These are phyloP conservation scores for Prunella strophiata DNA, from an alignment of 2,797 vertebrate genomes.

Conservation along the genomic window DNA sequence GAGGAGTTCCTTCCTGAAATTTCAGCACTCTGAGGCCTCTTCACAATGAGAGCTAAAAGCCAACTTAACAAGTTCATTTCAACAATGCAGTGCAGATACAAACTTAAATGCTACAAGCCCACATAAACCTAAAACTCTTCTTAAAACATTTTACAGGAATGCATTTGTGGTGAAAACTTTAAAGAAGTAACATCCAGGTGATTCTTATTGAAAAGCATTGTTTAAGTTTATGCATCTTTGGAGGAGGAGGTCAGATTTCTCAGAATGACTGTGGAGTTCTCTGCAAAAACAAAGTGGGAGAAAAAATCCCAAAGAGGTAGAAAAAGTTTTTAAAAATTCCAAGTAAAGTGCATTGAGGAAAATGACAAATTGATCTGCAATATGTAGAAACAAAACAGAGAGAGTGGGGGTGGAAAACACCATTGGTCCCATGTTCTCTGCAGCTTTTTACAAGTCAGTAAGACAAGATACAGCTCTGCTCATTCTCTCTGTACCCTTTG, in stretches of 20 bases:
- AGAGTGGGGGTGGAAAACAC: neutral
- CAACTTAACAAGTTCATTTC: neutral
- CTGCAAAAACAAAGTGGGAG: neutral
- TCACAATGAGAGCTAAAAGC: neutral
- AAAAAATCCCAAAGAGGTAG: rapidly evolving
- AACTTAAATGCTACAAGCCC: neutral
- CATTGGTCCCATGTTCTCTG: rapidly evolving
- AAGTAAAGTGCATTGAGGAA: neutral
- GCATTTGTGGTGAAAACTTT: neutral
- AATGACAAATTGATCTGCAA: neutral
- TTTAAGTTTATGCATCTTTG: neutral
- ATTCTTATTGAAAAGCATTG: neutral
- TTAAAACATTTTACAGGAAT: neutral
- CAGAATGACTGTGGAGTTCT: neutral
- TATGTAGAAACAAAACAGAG: neutral
- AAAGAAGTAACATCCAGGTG: neutral
- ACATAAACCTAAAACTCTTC: neutral
- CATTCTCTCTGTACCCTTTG: neutral
- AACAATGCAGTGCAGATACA: neutral
- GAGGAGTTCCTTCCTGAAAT: neutral
- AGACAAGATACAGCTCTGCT: neutral
- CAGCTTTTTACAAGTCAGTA: neutral
- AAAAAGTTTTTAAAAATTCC: neutral
- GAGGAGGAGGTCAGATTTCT: neutral
- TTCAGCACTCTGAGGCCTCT: neutral